Conservation (phyloP, 1,140 invertebrate genomes). For the Matsumurasca onukii region DNA sequence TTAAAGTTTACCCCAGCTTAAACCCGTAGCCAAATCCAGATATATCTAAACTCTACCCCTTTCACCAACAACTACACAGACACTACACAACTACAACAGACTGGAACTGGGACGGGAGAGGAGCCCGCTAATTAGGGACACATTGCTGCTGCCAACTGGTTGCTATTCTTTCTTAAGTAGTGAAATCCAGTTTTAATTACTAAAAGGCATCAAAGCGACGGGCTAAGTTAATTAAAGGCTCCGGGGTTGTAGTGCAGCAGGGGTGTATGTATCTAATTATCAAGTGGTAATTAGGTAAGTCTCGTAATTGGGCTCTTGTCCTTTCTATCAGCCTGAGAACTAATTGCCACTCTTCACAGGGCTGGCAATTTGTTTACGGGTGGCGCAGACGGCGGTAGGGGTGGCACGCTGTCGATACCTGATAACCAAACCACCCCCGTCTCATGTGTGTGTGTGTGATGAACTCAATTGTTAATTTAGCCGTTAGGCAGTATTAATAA, state of each 20-base stretch:
- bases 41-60: too few relatives aligned
- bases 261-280: conserved; percentile 20
- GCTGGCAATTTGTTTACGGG: conserved; percentile 12
- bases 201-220: conserved; percentile 25
- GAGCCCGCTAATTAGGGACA: conserved; percentile 18
- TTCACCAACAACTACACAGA: too few relatives aligned
- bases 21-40: too few relatives aligned
- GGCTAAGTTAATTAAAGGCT: conserved; percentile 17
- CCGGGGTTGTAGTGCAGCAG: neutral
- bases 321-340: conserved; percentile 2
- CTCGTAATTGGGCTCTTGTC: conserved; percentile 13
- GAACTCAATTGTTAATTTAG: too few relatives aligned
- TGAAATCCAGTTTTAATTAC: conserved; percentile 25
- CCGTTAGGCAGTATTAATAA: too few relatives aligned
- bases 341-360: conserved; percentile 19
- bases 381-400: too few relatives aligned
- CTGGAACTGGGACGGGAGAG: too few relatives aligned
- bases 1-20: too few relatives aligned
- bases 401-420: too few relatives aligned
- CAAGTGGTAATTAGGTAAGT: conserved; percentile 14
- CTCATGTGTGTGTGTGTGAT: too few relatives aligned
- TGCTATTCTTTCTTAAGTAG: conserved; percentile 26
- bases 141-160: neutral
- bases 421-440: too few relatives aligned
- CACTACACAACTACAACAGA: too few relatives aligned